Percentiles rank a stretch among this genome's conserved stretches.
These are phyloP conservation scores for Anastrepha ludens DNA, from an alignment of 1,140 invertebrate genomes.

Conservation along the genomic window DNA sequence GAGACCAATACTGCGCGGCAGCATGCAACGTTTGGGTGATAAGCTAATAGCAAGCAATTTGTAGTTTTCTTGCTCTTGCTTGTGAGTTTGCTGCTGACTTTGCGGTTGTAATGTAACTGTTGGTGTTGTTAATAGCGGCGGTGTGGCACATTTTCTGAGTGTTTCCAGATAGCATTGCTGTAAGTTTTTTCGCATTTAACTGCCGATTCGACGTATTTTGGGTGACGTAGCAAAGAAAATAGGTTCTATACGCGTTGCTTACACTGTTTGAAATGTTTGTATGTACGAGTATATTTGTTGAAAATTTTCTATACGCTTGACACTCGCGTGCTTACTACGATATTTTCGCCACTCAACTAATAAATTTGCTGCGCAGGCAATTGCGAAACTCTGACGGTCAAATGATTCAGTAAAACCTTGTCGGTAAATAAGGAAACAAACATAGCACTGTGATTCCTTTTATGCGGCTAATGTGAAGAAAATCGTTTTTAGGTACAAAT, in stretches of 20 bases:
- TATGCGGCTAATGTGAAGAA: background rate
- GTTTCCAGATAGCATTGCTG: conserved; percentile 36
- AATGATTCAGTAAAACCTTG: too few relatives aligned
- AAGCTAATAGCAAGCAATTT: background rate
- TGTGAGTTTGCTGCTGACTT: background rate
- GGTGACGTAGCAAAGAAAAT: too few relatives aligned
- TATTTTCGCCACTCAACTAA: conserved; percentile 2
- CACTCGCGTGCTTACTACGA: conserved; percentile 37
- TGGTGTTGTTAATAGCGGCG: background rate
- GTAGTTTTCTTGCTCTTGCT: background rate
- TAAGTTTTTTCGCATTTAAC: conserved; percentile 15
- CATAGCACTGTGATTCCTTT: background rate
- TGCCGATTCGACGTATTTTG: background rate
- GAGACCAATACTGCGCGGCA: background rate
- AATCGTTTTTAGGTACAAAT: background rate
- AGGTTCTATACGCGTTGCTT: background rate
- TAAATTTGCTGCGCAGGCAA: background rate
- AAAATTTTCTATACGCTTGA: background rate
- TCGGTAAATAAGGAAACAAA: background rate
- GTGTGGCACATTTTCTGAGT: conserved; percentile 26
- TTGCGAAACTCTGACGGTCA: background rate
- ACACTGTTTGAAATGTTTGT: conserved; percentile 7
- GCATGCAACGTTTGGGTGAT: background rate
- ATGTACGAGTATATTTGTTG: background rate
- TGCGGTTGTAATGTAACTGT: background rate